These are phyloP conservation scores for Eurystomus glaucurus DNA, from an alignment of 2,797 vertebrate genomes.

Conservation along the genomic window DNA sequence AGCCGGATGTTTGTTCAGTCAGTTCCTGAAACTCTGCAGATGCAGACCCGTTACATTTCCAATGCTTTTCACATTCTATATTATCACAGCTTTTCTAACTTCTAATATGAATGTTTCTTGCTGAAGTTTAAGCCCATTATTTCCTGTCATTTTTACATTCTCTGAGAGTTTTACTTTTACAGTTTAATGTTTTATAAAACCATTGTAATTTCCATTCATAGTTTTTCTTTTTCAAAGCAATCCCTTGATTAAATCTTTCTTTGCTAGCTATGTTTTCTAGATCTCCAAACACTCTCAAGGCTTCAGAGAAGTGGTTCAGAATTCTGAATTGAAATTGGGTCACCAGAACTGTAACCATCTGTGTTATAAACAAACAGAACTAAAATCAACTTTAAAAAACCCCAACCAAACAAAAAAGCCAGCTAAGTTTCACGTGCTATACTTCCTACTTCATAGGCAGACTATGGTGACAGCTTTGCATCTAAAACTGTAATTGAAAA, in stretches of 20 bases:
- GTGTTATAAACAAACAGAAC: not conserved
- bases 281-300: not conserved
- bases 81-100: not conserved
- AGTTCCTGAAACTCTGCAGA: not conserved
- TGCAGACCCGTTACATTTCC: not conserved
- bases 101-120: not conserved
- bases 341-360: not conserved
- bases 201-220: not conserved
- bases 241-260: not conserved
- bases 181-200: not conserved
- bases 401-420: not conserved
- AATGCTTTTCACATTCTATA: not conserved
- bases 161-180: not conserved
- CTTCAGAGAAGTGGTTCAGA: not conserved
- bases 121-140: not conserved
- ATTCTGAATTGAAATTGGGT: not conserved
- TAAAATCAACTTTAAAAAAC: not conserved
- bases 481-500: not conserved
- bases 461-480: not conserved
- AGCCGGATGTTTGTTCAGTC: not conserved
- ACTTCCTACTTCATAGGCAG: not conserved
- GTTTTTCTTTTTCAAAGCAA: not conserved
- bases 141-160: not conserved
- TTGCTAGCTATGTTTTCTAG: not conserved
- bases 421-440: not conserved